Conservation (phyloP, 2,113 vertebrate genomes). For the Helogale parvula region DNA sequence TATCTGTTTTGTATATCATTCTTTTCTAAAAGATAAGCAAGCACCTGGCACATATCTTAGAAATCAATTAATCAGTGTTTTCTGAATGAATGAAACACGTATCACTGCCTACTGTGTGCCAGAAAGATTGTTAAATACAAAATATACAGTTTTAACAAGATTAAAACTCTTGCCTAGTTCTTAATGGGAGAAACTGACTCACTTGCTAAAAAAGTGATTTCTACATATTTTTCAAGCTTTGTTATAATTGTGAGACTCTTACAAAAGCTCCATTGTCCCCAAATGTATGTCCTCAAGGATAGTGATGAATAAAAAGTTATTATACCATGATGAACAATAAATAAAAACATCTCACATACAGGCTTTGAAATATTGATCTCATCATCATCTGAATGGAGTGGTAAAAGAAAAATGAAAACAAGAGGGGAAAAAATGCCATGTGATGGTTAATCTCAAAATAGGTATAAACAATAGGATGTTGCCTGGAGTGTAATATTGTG, state of each 20-base stretch:
- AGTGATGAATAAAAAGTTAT: background rate
- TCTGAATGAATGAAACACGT: background rate
- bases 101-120: background rate
- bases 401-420: background rate
- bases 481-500: background rate
- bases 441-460: conserved; percentile 20
- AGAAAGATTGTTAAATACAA: background rate
- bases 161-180: background rate
- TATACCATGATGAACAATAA: conserved; percentile 26
- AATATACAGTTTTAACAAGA: background rate
- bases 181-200: conserved; percentile 1
- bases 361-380: conserved; percentile 9
- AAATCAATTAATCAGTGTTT: background rate
- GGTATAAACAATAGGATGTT: background rate
- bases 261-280: background rate
- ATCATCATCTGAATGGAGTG: background rate
- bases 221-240: background rate
- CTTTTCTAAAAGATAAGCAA: conserved; percentile 29
- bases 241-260: background rate
- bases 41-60: background rate
- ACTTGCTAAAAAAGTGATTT: background rate
- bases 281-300: background rate
- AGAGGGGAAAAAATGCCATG: background rate
- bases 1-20: background rate
- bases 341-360: background rate